Conservation (phyloP, 2,888 invertebrate genomes). For the Watsonalla binaria region DNA sequence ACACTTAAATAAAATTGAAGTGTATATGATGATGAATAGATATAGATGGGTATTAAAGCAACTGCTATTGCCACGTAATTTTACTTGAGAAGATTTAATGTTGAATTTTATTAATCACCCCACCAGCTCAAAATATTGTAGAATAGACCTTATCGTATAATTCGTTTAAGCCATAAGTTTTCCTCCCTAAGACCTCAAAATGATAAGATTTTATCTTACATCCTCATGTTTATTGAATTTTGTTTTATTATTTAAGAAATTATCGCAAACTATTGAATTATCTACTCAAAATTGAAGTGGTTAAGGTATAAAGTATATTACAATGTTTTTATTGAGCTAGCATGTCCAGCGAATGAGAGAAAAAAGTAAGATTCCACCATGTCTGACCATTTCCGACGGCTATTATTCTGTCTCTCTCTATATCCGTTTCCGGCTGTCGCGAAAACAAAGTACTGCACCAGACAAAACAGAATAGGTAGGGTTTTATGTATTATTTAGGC, state of each 20-base stretch:
- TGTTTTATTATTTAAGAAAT: background rate
- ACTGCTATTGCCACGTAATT: too few relatives aligned
- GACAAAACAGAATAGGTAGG: constrained; percentile 41
- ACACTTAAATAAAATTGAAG: too few relatives aligned
- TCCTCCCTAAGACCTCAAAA: constrained; percentile 10
- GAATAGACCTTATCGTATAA: background rate
- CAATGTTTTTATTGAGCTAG: constrained; percentile 50
- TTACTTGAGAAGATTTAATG: too few relatives aligned
- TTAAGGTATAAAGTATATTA: constrained; percentile 23
- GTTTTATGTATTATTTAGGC: constrained; percentile 19
- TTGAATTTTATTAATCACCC: too few relatives aligned
- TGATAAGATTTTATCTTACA: constrained; percentile 31
- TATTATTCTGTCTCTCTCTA: constrained; percentile 79
- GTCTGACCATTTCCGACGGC: constrained; percentile 79
- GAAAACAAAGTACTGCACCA: constrained; percentile 70
- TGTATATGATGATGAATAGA: too few relatives aligned
- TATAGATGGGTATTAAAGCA: too few relatives aligned
- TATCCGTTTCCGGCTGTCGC: constrained; percentile 76
- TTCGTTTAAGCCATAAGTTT: constrained; percentile 6
- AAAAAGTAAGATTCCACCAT: constrained; percentile 72
- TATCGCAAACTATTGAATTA: constrained; percentile 13
- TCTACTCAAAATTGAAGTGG: constrained; percentile 10
- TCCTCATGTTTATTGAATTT: constrained; percentile 33
- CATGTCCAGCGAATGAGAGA: constrained; percentile 65
- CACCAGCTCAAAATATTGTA: too few relatives aligned